phyloP scores from a whole-genome alignment of 2,888 invertebrate genomes.

The Mimumesa dahlbomi region DNA sequence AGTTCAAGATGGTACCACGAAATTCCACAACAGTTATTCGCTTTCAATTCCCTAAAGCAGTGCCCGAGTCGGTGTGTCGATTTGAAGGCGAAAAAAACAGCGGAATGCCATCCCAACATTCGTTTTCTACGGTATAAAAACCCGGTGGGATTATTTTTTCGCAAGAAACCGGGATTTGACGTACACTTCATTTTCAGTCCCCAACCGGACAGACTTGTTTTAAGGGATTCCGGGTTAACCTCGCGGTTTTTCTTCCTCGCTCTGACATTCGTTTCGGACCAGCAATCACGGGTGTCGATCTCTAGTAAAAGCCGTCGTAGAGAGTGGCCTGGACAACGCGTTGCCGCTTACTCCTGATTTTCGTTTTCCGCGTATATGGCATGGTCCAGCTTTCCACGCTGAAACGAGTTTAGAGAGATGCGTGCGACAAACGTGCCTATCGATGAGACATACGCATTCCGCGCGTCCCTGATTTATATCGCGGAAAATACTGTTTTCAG shows the following conservation, averaged over 20 bases:
- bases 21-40: no score
- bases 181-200: conserved; percentile 33
- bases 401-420: conserved; percentile 21
- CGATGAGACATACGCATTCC: conserved; percentile 26
- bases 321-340: conserved; percentile 15
- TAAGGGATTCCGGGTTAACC: conserved; percentile 26
- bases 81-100: no score
- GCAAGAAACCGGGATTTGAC: conserved; percentile 22
- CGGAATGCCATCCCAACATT: conserved; percentile 14
- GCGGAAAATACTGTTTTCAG: background rate
- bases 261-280: conserved; percentile 34
- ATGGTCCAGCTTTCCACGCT: conserved; percentile 37
- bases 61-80: no score
- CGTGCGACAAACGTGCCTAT: conserved; percentile 28
- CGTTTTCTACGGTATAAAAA: conserved; percentile 48
- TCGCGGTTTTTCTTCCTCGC: conserved; percentile 19
- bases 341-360: conserved; percentile 10
- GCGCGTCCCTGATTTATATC: conserved; percentile 37
- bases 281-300: conserved; percentile 38
- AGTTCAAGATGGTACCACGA: no score
- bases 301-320: conserved; percentile 44
- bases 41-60: no score
- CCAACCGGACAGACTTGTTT: conserved; percentile 42
- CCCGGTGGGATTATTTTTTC: background rate
- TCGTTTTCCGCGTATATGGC: conserved; percentile 30